A percentile compares a stretch with the other conserved stretches of the same genome.
phyloP scores from a whole-genome alignment of 2,113 vertebrate genomes.

The Dromiciops gliroides region DNA sequence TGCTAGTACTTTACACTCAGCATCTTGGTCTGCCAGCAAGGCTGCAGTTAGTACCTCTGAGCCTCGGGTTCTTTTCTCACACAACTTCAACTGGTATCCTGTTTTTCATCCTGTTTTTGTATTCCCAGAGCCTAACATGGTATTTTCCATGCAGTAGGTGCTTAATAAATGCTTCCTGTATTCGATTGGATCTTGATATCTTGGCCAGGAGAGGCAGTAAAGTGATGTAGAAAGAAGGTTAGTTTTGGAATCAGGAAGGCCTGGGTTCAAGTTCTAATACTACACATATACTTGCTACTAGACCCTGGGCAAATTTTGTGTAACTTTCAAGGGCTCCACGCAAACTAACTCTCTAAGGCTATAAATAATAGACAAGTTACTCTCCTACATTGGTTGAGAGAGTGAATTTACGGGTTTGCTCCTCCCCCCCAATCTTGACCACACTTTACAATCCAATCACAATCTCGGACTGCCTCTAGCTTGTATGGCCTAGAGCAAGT shows the following conservation, averaged over 20 bases:
- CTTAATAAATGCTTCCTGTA: neutral
- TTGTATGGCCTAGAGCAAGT: conserved; percentile 9
- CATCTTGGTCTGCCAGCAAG: neutral
- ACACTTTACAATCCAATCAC: neutral
- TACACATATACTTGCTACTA: neutral
- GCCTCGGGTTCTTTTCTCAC: neutral
- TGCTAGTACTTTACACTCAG: neutral
- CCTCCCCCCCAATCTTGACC: no score
- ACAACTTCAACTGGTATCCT: neutral
- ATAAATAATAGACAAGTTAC: neutral
- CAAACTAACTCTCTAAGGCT: neutral
- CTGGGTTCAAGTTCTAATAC: neutral
- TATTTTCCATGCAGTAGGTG: neutral
- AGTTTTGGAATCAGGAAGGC: neutral
- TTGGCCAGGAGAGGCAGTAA: neutral
- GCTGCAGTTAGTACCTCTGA: neutral
- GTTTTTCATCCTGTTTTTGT: neutral
- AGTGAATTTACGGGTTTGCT: neutral
- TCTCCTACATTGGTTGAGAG: no score
- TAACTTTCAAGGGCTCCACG: neutral
- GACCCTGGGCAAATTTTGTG: neutral
- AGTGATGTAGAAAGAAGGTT: neutral
- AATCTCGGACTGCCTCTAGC: neutral
- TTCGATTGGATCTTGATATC: neutral
- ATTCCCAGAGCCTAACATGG: neutral